phyloP scores from a whole-genome alignment of 2,113 vertebrate species.

The Ranitomeya imitator region DNA sequence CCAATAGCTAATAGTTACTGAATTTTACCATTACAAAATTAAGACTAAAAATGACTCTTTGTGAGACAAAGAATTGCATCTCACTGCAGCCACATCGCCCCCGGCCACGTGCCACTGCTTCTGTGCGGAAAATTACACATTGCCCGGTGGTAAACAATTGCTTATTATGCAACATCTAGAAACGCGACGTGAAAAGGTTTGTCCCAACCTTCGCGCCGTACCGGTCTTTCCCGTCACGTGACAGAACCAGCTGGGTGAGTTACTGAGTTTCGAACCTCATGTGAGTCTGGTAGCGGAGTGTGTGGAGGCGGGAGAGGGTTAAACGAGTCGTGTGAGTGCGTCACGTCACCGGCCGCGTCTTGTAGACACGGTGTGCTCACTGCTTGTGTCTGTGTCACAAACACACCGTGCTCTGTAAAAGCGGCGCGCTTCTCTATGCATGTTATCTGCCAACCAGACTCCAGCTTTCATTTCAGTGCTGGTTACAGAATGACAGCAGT shows the following conservation, averaged over 20 bases:
- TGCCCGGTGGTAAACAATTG: background rate
- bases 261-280: background rate
- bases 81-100: background rate
- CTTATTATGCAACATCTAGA: conserved; percentile 16
- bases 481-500: background rate
- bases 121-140: background rate
- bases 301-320: background rate
- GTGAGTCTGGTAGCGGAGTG: background rate
- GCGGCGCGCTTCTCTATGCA: background rate
- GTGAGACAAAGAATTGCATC: background rate
- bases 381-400: background rate
- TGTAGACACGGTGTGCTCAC: background rate
- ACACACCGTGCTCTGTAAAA: background rate
- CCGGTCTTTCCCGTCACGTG: background rate
- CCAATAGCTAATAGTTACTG: no score
- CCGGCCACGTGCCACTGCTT: background rate
- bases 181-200: background rate
- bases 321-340: background rate
- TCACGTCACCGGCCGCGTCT: background rate
- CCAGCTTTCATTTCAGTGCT: background rate
- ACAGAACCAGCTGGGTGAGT: background rate
- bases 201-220: conserved; percentile 3
- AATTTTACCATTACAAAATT: no score
- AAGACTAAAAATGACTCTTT: no score
- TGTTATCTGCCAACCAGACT: background rate